Evolutionary conservation across 2,888 invertebrate genomes (phyloP), one percentile per base, ranked within the genome.

Genomic region (Troides aeacus): DNA sequence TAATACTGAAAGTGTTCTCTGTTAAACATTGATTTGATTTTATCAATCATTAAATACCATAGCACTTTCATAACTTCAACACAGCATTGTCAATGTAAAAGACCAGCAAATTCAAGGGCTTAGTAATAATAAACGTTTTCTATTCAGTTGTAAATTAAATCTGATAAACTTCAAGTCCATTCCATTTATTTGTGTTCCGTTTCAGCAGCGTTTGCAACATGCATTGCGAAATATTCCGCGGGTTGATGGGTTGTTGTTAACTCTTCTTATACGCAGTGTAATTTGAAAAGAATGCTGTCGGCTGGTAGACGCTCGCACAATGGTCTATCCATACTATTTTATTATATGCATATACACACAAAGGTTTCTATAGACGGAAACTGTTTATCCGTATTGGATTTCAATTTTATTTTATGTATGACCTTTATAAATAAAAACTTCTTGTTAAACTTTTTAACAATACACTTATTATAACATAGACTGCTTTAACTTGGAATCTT

Each of bases 181-280:
- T 65, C 70, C 59, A 66, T 70, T 66, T 66, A 62, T 62, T 66
- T 66, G 62, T 46, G 62, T 58, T 70, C 69, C 65, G 65, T 69
- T 62, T 66, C 58, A 58, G 42, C 70, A 63, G 59, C 66, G 73
- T 75, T 77, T 76, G 77, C 77, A 78, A 77, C 77, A 79, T 79
- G 75, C 74, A 80, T 84, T 83, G 81, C 81, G 77, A 80, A 82
- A 81, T 83, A 78, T 81, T 76, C 79, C 81, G 82, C 81, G 80
- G 77, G 78, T 78, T 81, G 75, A 83, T 83, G 81, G 78, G 79
- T 79, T 81, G 74, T 76, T 76, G 74, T 76, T 76, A 74, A 74
- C 72, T 73, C 75, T 78, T 79, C 81, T 77, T 76, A 76, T 62
- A 62, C 72, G 74, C 76, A 79, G 79, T 81, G 83, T 80, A 82